Evolutionary conservation across 2,888 invertebrate genomes (phyloP), one percentile per base, ranked within the genome.

Genomic region (Glaucopsyche alexis): DNA sequence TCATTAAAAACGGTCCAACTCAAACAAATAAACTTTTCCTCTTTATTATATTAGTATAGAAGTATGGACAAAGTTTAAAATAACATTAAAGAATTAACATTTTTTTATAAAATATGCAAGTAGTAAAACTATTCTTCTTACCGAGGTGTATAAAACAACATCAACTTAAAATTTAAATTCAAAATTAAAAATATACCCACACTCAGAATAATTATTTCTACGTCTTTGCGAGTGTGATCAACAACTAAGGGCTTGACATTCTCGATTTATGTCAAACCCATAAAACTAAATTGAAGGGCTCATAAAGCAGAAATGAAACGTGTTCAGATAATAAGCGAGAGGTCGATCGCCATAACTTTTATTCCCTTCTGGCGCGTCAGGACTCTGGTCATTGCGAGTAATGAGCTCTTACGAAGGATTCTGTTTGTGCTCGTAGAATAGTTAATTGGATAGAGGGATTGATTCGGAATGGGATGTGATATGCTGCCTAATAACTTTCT

Each of bases 241-340:
- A 11, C 60, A 60, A 29, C 29, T 60, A 60, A 60, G 60, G 60
- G 60, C 55, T 60, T 11, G 29, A 60, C 29, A 60, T 60, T 13
- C 47, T 55, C 40, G 65, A 65, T 65, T 66, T 66, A 66, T 42
- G 40, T 66, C 66, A 19, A 40, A 66, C 40, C 16, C 66, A 42
- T 66, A 66, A 66, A 66, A 66, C 40, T 66, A 66, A 66, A 66
- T 66, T 66, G 66, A 66, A 66, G 66, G 66, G 66, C n/a, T 66
- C 40, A 66, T 66, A 66, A 66, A 66, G 40, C 42, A 66, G 42
- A 66, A 60, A 60, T 60, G 66, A 66, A 42, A 66, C 66, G 66
- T 66, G 66, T 66, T 66, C 66, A n/a, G 66, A 42, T 66, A 66
- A 66, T 66, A 66, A 66, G 40, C 66, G 42, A 42, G 42, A 60